Evolutionary conservation across 1,140 invertebrate species (phyloP).

Genomic region (Dreissena rostriformis): DNA sequence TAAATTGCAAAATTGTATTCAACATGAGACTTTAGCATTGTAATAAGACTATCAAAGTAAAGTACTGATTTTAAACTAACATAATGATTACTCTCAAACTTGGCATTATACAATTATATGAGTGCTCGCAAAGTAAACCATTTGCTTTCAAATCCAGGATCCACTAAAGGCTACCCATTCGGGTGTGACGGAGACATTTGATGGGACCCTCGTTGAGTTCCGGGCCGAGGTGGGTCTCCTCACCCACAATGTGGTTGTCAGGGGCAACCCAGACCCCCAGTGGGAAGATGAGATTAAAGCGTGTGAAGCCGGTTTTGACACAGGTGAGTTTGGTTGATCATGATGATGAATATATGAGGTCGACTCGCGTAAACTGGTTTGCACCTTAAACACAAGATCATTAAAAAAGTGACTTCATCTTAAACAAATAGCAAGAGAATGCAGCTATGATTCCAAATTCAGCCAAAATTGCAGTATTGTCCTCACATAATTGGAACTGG

Average conservation of each 20-base stretch:
- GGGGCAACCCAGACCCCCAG: constrained; percentile 63
- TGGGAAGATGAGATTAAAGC: constrained; percentile 71
- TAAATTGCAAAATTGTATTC: no score
- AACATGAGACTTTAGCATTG: no score
- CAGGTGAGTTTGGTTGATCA: constrained; percentile 64
- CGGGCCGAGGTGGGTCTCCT: constrained; percentile 76
- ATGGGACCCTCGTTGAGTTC: constrained; percentile 66
- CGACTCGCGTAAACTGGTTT: no score
- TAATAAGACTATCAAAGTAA: no score
- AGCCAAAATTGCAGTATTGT: not conserved
- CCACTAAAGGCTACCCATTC: constrained; percentile 68
- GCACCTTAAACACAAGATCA: no score
- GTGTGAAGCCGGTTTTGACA: constrained; percentile 76
- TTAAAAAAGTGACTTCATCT: no score
- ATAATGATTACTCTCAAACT: no score
- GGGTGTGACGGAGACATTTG: constrained; percentile 59
- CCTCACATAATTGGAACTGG: not conserved
- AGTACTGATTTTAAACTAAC: no score
- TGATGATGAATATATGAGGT: no score
- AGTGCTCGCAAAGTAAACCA: no score
- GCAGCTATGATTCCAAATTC: not conserved
- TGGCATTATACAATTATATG: no score
- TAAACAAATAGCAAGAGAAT: not conserved
- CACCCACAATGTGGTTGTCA: constrained; percentile 74
- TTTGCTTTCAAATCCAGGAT: not conserved